Conservation (phyloP, 2,888 invertebrate species). For the Leucophenga maculata region DNA sequence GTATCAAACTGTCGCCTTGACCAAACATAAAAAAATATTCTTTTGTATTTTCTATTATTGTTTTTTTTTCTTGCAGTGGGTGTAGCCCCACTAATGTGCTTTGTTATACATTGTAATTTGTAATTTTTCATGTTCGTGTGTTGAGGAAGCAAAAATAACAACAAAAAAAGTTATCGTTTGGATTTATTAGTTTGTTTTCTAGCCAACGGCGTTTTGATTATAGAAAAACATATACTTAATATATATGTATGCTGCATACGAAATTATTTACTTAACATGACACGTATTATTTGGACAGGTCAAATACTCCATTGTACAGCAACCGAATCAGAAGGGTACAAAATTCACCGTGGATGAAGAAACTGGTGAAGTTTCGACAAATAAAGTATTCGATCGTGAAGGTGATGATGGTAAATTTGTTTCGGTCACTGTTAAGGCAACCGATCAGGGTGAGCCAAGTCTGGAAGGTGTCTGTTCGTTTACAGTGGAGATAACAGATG, state of each 20-base stretch:
- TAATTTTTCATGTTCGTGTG: background rate
- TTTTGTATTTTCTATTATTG: no score
- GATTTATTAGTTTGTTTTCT: constrained; percentile 16
- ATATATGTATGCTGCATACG: background rate
- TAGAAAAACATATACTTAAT: background rate
- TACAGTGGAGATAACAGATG: constrained; percentile 97
- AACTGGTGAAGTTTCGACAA: constrained; percentile 94
- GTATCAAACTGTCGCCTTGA: no score
- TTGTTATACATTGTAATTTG: constrained; percentile 3
- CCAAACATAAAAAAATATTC: no score
- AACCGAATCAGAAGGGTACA: constrained; percentile 94
- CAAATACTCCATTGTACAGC: constrained; percentile 96
- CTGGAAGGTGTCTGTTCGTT: constrained; percentile 98
- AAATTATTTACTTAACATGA: no score
- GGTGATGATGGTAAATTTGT: constrained; percentile 97
- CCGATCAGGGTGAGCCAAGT: constrained; percentile 98
- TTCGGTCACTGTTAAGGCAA: constrained; percentile 96
- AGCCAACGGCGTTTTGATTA: background rate
- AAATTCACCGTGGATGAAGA: constrained; percentile 96
- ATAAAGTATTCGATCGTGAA: constrained; percentile 97
- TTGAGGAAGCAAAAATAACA: no score
- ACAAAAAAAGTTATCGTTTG: background rate
- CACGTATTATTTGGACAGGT: constrained; percentile 72
- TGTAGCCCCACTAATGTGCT: background rate
- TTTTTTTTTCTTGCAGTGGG: background rate